phyloP scores from a whole-genome alignment of 2,113 vertebrate species.

The Oxyura jamaicensis region DNA sequence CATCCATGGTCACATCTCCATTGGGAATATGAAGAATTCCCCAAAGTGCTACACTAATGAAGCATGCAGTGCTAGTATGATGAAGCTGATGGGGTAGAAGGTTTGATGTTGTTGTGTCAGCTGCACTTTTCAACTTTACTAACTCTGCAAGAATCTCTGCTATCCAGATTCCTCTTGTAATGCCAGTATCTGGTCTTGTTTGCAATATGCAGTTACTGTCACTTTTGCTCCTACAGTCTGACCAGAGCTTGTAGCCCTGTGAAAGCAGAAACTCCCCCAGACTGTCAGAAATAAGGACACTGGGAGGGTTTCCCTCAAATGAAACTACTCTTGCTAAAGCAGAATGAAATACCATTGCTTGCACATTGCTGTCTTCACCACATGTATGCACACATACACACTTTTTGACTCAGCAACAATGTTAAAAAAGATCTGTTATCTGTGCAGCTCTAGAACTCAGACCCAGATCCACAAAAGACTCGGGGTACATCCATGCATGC shows the following conservation, averaged over 20 bases:
- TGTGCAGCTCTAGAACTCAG: slow-evolving; percentile 34
- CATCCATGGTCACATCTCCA: background rate
- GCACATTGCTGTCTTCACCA: background rate
- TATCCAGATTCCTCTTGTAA: background rate
- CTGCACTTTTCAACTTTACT: background rate
- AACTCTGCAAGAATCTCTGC: background rate
- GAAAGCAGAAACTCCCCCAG: background rate
- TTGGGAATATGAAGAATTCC: background rate
- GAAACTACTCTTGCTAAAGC: background rate
- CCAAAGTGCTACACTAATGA: background rate
- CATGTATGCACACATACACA: background rate
- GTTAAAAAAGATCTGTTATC: slow-evolving; percentile 26
- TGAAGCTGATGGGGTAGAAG: background rate
- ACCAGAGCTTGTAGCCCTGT: background rate
- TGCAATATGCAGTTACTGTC: fast-evolving
- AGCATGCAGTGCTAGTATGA: background rate
- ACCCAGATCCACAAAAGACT: background rate
- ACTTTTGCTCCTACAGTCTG: background rate
- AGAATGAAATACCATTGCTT: background rate
- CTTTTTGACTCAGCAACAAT: background rate
- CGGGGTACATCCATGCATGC: background rate
- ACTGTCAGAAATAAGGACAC: background rate
- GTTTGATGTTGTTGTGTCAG: fast-evolving
- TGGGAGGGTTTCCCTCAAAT: background rate
- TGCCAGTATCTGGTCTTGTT: background rate